These are phyloP conservation scores for Tetragnatha versicolor DNA, from an alignment of 1,140 invertebrate species.

Conservation along the genomic window DNA sequence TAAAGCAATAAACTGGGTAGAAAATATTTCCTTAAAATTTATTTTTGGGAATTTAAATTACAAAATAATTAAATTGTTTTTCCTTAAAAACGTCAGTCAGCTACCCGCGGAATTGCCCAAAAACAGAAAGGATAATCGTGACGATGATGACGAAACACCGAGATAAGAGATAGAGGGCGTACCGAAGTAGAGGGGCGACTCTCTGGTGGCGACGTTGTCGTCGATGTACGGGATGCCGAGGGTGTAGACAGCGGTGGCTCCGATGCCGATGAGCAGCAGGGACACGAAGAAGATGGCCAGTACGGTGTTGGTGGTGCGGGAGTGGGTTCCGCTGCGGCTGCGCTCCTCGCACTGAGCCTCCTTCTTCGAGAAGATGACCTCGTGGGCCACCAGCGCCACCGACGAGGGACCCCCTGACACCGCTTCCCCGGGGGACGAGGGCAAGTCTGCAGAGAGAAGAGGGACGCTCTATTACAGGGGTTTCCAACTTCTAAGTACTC, in stretches of 20 bases:
- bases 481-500: too few relatives aligned
- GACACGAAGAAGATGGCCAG: slow-evolving; percentile 86
- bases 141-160: too few relatives aligned
- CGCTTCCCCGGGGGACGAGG: not conserved
- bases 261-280: slow-evolving; percentile 87
- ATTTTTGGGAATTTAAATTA: too few relatives aligned
- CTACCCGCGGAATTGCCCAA: too few relatives aligned
- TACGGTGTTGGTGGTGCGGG: slow-evolving; percentile 56
- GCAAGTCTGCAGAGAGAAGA: too few relatives aligned
- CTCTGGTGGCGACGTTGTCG: slow-evolving; percentile 88
- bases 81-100: too few relatives aligned
- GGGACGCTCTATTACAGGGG: too few relatives aligned
- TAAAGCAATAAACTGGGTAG: too few relatives aligned
- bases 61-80: too few relatives aligned
- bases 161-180: too few relatives aligned
- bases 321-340: not conserved
- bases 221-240: slow-evolving; percentile 94
- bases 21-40: too few relatives aligned
- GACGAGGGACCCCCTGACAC: not conserved
- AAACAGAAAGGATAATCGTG: too few relatives aligned
- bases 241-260: slow-evolving; percentile 90
- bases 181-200: slow-evolving; percentile 94
- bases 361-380: not conserved
- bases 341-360: slow-evolving; percentile 40
- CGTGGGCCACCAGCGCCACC: not conserved